Evolutionary conservation across 2,888 invertebrate genomes (phyloP).

Genomic region (Sicus ferrugineus): DNA sequence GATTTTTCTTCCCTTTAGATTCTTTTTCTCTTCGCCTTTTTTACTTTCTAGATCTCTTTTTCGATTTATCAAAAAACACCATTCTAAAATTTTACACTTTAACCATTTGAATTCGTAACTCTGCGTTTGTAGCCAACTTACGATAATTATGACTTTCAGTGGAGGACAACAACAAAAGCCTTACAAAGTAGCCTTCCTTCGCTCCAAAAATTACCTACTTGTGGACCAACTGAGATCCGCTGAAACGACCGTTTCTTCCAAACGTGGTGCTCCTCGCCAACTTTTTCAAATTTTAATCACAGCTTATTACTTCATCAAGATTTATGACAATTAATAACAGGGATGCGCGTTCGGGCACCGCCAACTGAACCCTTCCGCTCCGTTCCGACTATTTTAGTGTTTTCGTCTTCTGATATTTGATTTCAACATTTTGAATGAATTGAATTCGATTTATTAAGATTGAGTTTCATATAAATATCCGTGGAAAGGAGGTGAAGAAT

Average conservation of each 20-base stretch:
- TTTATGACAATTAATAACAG: constrained; percentile 65
- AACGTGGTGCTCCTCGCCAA: background rate
- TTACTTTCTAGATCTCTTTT: background rate
- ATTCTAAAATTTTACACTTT: background rate
- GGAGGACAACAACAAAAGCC: background rate
- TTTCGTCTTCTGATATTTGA: too few species aligned
- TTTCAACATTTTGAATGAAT: too few species aligned
- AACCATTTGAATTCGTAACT: too few species aligned
- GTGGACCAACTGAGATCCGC: background rate
- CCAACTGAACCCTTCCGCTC: constrained; percentile 4
- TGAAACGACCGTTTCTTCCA: background rate
- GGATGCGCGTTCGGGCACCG: constrained; percentile 37
- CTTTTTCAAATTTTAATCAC: constrained; percentile 38
- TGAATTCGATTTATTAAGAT: too few species aligned
- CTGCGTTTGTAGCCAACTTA: too few species aligned
- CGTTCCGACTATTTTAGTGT: background rate
- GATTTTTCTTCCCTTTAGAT: background rate
- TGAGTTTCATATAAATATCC: too few species aligned
- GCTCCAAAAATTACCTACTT: background rate
- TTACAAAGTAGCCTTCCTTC: background rate
- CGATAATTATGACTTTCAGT: background rate
- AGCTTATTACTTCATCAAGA: constrained; percentile 59
- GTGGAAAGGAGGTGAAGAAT: too few species aligned
- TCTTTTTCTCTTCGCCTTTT: background rate
- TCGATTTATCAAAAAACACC: background rate